Base-by-base conservation (phyloP, 2,113 vertebrate genomes). In the Eublepharis macularius region DNA sequence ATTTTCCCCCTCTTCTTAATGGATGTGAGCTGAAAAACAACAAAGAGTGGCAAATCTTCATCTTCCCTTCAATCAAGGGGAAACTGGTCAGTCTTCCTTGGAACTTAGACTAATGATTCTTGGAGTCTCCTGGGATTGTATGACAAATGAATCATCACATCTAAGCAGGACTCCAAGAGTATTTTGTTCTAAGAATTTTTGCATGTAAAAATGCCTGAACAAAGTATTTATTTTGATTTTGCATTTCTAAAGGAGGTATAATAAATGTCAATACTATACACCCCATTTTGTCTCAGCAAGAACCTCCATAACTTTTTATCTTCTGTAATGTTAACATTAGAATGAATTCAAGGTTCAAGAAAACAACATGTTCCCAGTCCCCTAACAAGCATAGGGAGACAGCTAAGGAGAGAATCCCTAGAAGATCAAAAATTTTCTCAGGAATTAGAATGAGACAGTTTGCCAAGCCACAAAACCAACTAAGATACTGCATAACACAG, bases 291-390 rank as follows among this genome's bases (percentile, higher is more conserved):
- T 79, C 21, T n/a, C 54, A 54, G n/a, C 17, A 12, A n/a, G 2
- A 34, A 34, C 29, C 45, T 26, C 47, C 1, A 0, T 73, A 81
- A 80, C 74, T 47, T 49, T 75, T 26, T 0, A 41, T 45, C 60
- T 65, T 65, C 78, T 45, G 75, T 86, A 74, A 57, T 41, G 63
- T 4, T 75, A 39, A 3, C 10, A 78, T 69, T 57, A 84, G 24
- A 79, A 34, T 2, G 74, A 0, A 0, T 32, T 43, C 29, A 57
- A 14, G 29, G 68, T 16, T 6, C 69, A 13, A 13, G 51, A 77
- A 54, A 72, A 29, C 47, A 69, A 60, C 2, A 32, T 54, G n/a
- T 11, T 57, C 60, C n/a, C 26, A 43, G 41, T 39, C 29, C 39
- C 43, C 26, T 43, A 65, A 32, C 60, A 41, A 63, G 57, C 60